phyloP scores from a whole-genome alignment of 2,888 invertebrate genomes.

The Dione vanillae region DNA sequence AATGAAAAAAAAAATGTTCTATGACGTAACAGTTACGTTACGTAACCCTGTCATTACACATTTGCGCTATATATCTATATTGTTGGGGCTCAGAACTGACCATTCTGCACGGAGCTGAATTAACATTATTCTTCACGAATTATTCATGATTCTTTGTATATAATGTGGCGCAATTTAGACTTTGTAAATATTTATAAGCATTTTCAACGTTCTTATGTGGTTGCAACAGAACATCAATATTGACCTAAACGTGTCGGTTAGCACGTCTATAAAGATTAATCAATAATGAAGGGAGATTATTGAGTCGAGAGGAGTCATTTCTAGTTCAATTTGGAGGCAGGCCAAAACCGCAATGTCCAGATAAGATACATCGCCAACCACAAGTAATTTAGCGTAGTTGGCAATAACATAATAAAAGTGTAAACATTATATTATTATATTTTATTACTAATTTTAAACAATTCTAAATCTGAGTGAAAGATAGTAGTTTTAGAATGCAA shows the following conservation, averaged over 20 bases:
- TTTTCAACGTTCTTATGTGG: constrained; percentile 3
- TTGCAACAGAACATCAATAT: constrained; percentile 33
- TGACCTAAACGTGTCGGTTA: constrained; percentile 30
- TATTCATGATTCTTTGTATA: constrained; percentile 25
- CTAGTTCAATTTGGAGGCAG: constrained; percentile 62
- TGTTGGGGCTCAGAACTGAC: not conserved
- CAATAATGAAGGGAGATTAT: constrained; percentile 49
- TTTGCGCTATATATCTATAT: not conserved
- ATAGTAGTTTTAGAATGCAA: no score
- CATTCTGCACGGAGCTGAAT: not conserved
- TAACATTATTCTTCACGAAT: constrained; percentile 22
- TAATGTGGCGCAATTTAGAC: constrained; percentile 19
- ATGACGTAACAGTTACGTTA: not conserved
- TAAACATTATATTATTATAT: constrained; percentile 13
- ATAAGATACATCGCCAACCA: constrained; percentile 61
- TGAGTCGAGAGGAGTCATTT: constrained; percentile 55
- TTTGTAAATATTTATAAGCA: constrained; percentile 27
- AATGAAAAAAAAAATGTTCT: not conserved
- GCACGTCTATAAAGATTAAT: constrained; percentile 35
- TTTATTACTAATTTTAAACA: not conserved
- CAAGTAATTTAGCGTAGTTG: constrained; percentile 43
- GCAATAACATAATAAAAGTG: constrained; percentile 28
- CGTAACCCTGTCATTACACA: not conserved
- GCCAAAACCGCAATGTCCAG: constrained; percentile 63
- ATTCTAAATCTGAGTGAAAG: not conserved